Percentiles rank a stretch among this genome's conserved stretches.
phyloP scores from a whole-genome alignment of 2,113 vertebrate genomes.

The Platycercus adscitus region DNA sequence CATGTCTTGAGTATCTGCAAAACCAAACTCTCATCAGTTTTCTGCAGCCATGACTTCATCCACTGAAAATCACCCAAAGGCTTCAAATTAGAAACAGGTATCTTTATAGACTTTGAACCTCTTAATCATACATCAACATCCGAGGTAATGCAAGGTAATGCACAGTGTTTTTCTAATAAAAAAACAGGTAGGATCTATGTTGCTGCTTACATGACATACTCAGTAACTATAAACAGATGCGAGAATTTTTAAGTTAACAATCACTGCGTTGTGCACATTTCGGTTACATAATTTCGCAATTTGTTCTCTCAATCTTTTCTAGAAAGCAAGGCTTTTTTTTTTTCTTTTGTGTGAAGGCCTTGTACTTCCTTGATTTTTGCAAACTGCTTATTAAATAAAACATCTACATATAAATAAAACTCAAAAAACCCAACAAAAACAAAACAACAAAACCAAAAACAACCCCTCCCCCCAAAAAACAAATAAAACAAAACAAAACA shows the following conservation, averaged over 20 bases:
- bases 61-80: background rate
- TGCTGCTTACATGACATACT: background rate
- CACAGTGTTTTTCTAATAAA: background rate
- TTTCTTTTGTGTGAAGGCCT: background rate
- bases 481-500: too few species aligned
- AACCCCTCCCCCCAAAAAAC: too few species aligned
- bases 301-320: background rate
- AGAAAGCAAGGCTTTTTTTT: background rate
- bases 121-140: background rate
- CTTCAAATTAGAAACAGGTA: background rate
- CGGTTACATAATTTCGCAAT: background rate
- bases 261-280: background rate
- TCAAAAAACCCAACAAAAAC: background rate
- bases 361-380: background rate
- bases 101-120: background rate
- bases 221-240: background rate
- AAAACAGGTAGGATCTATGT: background rate
- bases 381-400: background rate
- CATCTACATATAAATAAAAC: too few species aligned
- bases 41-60: background rate
- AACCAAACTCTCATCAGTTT: background rate
- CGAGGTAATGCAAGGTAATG: background rate
- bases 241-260: background rate
- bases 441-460: background rate
- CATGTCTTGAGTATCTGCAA: background rate